Conservation (phyloP, 1,140 invertebrate species). For the Macrobrachium nipponense region DNA sequence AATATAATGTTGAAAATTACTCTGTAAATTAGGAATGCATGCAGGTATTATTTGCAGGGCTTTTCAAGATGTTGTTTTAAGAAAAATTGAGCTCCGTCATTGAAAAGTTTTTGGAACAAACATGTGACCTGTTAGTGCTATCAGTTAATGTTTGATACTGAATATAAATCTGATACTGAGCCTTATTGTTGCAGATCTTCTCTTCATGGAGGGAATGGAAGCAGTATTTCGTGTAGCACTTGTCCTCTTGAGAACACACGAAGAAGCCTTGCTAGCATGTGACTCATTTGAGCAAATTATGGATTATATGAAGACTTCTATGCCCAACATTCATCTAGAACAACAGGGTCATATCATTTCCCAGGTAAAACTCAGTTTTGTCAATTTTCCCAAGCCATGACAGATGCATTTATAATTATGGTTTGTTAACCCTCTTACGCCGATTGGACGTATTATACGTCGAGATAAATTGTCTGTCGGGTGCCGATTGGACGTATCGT, state of each 20-base stretch:
- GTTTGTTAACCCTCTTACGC: too few relatives aligned
- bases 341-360: conserved; percentile 45
- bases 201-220: conserved; percentile 90
- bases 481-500: too few relatives aligned
- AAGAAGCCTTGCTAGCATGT: conserved; percentile 84
- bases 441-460: too few relatives aligned
- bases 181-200: conserved; percentile 76
- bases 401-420: too few relatives aligned
- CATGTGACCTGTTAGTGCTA: not conserved
- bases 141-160: not conserved
- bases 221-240: conserved; percentile 91
- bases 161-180: not conserved
- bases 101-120: too few relatives aligned
- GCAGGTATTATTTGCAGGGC: too few relatives aligned
- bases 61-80: too few relatives aligned
- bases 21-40: too few relatives aligned
- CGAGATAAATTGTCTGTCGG: too few relatives aligned
- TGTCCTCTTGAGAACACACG: conserved; percentile 85
- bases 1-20: too few relatives aligned
- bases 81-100: too few relatives aligned
- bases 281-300: conserved; percentile 93
- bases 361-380: conserved; percentile 28
- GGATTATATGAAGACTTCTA: conserved; percentile 84
- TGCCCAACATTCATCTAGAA: conserved; percentile 67
- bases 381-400: too few relatives aligned